Percentiles rank a stretch among this genome's conserved stretches.
Evolutionary conservation across 2,888 invertebrate species (phyloP).

Genomic region (Acanthosepion esculentum): DNA sequence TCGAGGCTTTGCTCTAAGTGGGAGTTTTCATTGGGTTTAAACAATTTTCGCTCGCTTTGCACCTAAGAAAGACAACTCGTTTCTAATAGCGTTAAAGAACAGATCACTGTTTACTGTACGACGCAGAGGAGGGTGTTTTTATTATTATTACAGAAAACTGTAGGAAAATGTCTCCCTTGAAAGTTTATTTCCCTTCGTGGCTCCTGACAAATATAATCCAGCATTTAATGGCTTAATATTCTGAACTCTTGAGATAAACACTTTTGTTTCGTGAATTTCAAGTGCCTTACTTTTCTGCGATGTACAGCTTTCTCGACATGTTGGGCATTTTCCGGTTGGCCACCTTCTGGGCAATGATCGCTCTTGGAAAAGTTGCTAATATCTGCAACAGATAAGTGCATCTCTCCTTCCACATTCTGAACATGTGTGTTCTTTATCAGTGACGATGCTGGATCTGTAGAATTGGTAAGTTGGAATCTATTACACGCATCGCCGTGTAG

Average conservation of each 20-base stretch:
- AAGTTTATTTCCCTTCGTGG: not conserved
- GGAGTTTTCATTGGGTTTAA: too few species aligned
- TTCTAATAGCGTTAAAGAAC: not conserved
- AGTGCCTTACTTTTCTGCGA: not conserved
- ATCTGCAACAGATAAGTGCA: not conserved
- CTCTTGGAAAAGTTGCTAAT: not conserved
- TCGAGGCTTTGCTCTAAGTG: too few species aligned
- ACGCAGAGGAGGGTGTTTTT: not conserved
- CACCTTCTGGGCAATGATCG: not conserved
- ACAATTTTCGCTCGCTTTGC: too few species aligned
- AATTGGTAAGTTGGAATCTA: not conserved
- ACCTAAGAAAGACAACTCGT: too few species aligned
- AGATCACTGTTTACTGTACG: not conserved
- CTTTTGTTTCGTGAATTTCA: not conserved
- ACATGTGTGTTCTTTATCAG: constrained; percentile 10
- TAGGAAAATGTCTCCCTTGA: not conserved
- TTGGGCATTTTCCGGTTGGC: not conserved
- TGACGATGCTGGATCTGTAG: not conserved
- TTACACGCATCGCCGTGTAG: not conserved
- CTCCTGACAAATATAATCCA: not conserved
- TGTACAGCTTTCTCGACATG: not conserved
- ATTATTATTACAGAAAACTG: not conserved
- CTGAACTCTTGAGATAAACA: not conserved
- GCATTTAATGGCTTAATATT: not conserved
- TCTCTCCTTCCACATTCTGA: not conserved